Evolutionary conservation across 2,113 vertebrate genomes (phyloP).

Genomic region (Archilochus colubris): DNA sequence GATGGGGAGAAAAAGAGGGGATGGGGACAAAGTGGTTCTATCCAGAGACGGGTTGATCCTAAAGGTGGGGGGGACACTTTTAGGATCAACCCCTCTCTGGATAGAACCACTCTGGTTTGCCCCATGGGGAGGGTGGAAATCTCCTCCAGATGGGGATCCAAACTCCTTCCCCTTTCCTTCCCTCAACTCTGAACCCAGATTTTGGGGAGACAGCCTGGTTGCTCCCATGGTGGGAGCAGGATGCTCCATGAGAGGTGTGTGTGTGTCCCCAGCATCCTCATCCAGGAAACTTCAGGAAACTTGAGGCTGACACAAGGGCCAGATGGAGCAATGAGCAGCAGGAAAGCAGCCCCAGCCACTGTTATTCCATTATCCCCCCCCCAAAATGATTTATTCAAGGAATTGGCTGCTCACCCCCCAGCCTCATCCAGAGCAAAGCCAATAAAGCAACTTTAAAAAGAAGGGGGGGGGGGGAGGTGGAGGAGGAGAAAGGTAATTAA

Average conservation of each 20-base stretch:
- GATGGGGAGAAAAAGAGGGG: background rate
- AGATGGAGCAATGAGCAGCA: background rate
- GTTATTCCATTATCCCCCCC: background rate
- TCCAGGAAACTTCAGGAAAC: fast-evolving
- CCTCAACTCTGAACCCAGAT: background rate
- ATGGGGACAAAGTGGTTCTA: background rate
- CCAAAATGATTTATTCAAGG: background rate
- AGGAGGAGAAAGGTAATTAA: constrained; percentile 1
- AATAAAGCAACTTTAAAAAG: background rate
- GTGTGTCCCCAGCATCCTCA: background rate
- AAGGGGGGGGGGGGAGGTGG: background rate
- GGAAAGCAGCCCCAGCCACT: background rate
- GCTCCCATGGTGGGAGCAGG: background rate
- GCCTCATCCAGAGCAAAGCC: background rate
- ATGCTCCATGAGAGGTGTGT: fast-evolving
- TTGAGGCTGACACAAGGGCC: background rate
- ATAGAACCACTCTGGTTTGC: too few species aligned
- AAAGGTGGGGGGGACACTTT: background rate
- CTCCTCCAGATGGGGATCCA: background rate
- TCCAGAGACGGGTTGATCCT: background rate
- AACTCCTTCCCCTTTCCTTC: background rate
- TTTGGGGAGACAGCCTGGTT: background rate
- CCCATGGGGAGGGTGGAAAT: background rate
- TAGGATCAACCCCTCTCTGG: too few species aligned
- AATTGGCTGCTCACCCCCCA: background rate